These are phyloP conservation scores for Byasa hedistus DNA, from an alignment of 2,888 invertebrate species.

Conservation along the genomic window DNA sequence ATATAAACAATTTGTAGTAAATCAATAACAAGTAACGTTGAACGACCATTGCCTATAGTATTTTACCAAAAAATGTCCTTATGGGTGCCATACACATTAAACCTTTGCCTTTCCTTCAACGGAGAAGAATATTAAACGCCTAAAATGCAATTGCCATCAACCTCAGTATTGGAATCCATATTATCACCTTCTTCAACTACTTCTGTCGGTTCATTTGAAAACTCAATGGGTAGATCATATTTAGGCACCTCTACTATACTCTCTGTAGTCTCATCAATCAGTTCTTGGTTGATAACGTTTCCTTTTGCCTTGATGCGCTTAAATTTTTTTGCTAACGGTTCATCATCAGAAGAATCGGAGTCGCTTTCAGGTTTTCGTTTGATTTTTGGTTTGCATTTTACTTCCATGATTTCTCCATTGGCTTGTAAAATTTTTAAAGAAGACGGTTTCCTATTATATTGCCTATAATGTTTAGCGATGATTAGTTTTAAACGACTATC, in stretches of 20 bases:
- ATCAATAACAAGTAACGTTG: not conserved
- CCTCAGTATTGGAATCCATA: slow-evolving; percentile 23
- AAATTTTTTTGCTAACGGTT: slow-evolving; percentile 57
- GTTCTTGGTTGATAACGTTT: not conserved
- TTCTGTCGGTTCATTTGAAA: not conserved
- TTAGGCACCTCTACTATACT: slow-evolving; percentile 5
- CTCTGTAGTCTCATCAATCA: not conserved
- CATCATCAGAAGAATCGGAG: slow-evolving; percentile 60
- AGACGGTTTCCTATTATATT: not conserved
- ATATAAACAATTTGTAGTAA: no score
- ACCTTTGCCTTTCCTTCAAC: not conserved
- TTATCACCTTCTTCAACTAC: not conserved
- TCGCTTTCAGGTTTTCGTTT: not conserved
- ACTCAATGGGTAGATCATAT: slow-evolving; percentile 17
- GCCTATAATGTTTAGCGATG: slow-evolving; percentile 13
- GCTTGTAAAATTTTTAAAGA: slow-evolving; percentile 5
- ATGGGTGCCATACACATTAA: not conserved
- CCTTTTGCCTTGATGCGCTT: slow-evolving; percentile 41
- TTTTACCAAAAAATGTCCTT: not conserved
- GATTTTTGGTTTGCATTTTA: not conserved
- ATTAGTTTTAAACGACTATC: slow-evolving; percentile 11
- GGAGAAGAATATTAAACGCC: slow-evolving; percentile 39
- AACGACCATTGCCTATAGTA: not conserved
- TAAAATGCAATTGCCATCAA: slow-evolving; percentile 46
- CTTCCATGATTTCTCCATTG: not conserved